Conservation (phyloP, 2,888 invertebrate species). For the Melangyna quadrimaculata region DNA sequence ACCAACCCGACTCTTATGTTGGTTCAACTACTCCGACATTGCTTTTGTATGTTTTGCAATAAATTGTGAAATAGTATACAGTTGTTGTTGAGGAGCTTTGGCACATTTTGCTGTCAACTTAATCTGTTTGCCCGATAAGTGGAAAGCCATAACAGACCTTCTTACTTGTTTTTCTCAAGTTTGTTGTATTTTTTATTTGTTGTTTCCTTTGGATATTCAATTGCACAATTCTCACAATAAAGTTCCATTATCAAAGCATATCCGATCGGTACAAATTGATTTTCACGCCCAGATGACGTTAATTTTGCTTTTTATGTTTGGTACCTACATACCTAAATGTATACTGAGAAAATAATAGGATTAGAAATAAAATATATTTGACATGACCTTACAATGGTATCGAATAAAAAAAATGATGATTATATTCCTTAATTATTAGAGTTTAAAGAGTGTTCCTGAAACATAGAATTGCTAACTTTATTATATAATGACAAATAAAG, state of each 20-base stretch:
- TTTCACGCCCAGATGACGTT: slow-evolving; percentile 44
- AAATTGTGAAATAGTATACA: slow-evolving; percentile 49
- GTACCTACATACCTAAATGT: too few species aligned
- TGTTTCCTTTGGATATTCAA: slow-evolving; percentile 28
- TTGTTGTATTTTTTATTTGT: neutral
- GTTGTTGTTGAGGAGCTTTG: slow-evolving; percentile 36
- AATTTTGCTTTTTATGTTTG: neutral
- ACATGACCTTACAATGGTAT: slow-evolving; percentile 25
- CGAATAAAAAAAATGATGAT: slow-evolving; percentile 45
- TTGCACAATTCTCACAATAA: slow-evolving; percentile 47
- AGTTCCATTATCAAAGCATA: slow-evolving; percentile 47
- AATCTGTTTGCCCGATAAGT: slow-evolving; percentile 19
- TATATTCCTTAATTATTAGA: too few species aligned
- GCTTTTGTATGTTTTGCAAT: slow-evolving; percentile 21
- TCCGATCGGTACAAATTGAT: slow-evolving; percentile 61
- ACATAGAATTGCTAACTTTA: too few species aligned
- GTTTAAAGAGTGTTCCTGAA: too few species aligned
- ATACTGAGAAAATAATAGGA: neutral
- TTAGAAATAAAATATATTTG: neutral
- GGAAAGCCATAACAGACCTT: slow-evolving; percentile 19
- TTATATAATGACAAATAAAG: too few species aligned
- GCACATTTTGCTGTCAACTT: slow-evolving; percentile 13
- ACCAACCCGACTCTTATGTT: neutral
- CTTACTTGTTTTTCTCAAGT: neutral
- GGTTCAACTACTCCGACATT: slow-evolving; percentile 10